Evolutionary conservation across 2,113 vertebrate genomes (phyloP).

Genomic region (Leptocoma aspasia): DNA sequence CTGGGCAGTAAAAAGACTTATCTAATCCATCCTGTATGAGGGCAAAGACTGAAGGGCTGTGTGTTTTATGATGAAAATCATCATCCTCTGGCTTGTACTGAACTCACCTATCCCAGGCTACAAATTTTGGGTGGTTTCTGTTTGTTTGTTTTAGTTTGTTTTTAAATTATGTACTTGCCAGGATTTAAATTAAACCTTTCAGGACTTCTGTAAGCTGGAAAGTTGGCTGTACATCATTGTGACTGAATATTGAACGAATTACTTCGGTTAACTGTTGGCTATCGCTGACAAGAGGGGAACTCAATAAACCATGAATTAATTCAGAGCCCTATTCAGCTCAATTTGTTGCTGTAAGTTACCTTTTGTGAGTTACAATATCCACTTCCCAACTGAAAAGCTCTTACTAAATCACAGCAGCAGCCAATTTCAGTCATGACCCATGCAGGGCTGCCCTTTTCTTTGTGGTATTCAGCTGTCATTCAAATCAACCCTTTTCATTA

Average conservation of each 20-base stretch:
- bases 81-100: background rate
- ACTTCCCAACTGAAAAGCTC: slow-evolving; percentile 72
- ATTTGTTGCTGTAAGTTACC: slow-evolving; percentile 85
- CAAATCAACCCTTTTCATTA: slow-evolving; percentile 82
- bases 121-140: background rate
- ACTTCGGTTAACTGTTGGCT: slow-evolving; percentile 53
- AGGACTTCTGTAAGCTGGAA: background rate
- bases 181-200: background rate
- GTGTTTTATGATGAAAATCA: background rate
- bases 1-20: background rate
- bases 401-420: slow-evolving; percentile 70
- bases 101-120: background rate
- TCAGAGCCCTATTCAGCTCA: slow-evolving; percentile 77
- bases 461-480: slow-evolving; percentile 83
- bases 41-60: background rate
- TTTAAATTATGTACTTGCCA: background rate
- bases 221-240: slow-evolving; percentile 33
- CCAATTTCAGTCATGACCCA: slow-evolving; percentile 82
- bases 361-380: slow-evolving; percentile 81
- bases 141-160: background rate
- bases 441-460: slow-evolving; percentile 75
- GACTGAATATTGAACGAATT: slow-evolving; percentile 68
- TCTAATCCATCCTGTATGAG: background rate
- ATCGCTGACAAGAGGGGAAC: slow-evolving; percentile 33
- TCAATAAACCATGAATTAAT: slow-evolving; percentile 62